Evolutionary conservation across 2,113 vertebrate genomes (phyloP).

Genomic region (Ariopsis seemanni): DNA sequence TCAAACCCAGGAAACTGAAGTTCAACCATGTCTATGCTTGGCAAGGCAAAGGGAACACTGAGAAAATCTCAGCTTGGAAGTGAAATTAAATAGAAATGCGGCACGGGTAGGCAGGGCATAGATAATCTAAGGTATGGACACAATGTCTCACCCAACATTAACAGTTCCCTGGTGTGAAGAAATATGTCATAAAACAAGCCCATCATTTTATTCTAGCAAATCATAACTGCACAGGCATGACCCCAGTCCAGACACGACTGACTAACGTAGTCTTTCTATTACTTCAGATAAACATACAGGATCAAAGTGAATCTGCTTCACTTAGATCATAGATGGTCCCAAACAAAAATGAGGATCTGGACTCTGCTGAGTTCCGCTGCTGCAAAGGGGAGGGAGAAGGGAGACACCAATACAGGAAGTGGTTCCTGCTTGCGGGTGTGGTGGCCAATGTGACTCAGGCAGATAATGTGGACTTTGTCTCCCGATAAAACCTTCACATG

Average conservation of each 20-base stretch:
- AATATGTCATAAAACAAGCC: background rate
- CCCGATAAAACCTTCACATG: slow-evolving; percentile 38
- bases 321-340: too few species aligned
- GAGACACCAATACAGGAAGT: slow-evolving; percentile 37
- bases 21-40: background rate
- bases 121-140: background rate
- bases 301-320: background rate
- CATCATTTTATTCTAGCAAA: background rate
- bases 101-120: background rate
- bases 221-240: background rate
- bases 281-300: background rate
- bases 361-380: background rate
- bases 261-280: background rate
- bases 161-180: background rate
- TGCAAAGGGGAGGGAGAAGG: background rate
- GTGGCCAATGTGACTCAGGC: slow-evolving; percentile 36
- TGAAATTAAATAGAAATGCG: background rate
- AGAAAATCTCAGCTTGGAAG: background rate
- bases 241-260: background rate
- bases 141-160: background rate
- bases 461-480: slow-evolving; percentile 49
- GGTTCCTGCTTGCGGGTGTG: slow-evolving; percentile 43
- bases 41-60: background rate
- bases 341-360: background rate
- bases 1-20: background rate